These are phyloP conservation scores for Apotomis capreana DNA, from an alignment of 2,888 invertebrate species.

Conservation along the genomic window DNA sequence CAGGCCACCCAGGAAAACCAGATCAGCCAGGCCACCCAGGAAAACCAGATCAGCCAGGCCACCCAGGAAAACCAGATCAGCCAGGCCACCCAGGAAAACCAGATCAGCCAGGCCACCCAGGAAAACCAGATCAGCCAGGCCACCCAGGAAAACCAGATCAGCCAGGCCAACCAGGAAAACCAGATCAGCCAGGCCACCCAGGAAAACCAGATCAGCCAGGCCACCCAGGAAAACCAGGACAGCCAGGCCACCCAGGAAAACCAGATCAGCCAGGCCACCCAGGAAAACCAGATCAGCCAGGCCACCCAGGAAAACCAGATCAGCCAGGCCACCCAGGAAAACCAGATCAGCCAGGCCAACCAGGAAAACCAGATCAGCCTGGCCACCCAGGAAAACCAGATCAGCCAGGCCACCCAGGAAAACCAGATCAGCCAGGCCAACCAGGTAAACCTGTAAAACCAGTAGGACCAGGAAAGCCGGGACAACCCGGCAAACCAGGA, in stretches of 20 bases:
- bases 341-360: neutral
- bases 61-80: neutral
- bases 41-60: neutral
- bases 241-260: no score
- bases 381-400: neutral
- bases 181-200: neutral
- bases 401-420: no score
- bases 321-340: no score
- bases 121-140: slow-evolving; percentile 1
- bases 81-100: no score
- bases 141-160: no score
- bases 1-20: no score
- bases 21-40: neutral
- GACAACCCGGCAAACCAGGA: neutral
- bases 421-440: neutral
- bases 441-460: no score
- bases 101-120: neutral
- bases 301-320: neutral
- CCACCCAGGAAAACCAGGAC: neutral
- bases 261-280: neutral
- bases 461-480: no score
- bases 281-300: slow-evolving; percentile 4
- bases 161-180: no score
- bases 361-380: slow-evolving; percentile 4
- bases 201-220: neutral